Conservation (phyloP, 2,797 vertebrate species). For the Sardinella longiceps region DNA sequence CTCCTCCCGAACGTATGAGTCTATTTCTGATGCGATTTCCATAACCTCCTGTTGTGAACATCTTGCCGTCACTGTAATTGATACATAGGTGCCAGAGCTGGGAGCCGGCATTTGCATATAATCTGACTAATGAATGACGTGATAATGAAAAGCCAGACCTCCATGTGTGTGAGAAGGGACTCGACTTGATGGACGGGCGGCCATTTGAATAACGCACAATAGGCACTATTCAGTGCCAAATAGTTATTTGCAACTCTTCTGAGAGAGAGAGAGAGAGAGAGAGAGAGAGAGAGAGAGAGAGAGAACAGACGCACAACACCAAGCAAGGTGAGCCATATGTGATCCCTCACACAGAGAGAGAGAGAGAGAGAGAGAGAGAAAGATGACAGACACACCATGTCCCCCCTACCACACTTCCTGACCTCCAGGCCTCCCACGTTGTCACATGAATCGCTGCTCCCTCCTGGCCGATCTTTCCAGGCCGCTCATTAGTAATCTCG, state of each 20-base stretch:
- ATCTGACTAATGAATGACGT: slow-evolving; percentile 70
- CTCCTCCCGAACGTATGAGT: neutral
- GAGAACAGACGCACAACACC: neutral
- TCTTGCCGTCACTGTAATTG: slow-evolving; percentile 66
- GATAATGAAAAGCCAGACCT: slow-evolving; percentile 58
- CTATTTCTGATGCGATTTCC: slow-evolving; percentile 44
- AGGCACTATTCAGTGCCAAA: slow-evolving; percentile 62
- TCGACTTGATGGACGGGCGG: slow-evolving; percentile 63
- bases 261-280: neutral
- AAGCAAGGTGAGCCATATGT: no score
- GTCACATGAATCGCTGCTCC: neutral
- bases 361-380: neutral
- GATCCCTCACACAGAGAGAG: neutral
- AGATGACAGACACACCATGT: neutral
- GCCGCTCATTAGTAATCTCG: neutral
- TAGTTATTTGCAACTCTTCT: slow-evolving; percentile 42
- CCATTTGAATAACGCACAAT: slow-evolving; percentile 71
- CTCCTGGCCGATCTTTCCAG: neutral
- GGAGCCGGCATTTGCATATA: slow-evolving; percentile 68
- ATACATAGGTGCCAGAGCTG: slow-evolving; percentile 63
- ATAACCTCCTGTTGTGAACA: slow-evolving; percentile 49
- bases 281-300: slow-evolving; percentile 15
- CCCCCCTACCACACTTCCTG: neutral
- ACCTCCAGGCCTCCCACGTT: neutral
- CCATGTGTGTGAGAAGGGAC: slow-evolving; percentile 32